Conservation (phyloP, 2,113 vertebrate genomes). For the Cichladusa arquata region DNA sequence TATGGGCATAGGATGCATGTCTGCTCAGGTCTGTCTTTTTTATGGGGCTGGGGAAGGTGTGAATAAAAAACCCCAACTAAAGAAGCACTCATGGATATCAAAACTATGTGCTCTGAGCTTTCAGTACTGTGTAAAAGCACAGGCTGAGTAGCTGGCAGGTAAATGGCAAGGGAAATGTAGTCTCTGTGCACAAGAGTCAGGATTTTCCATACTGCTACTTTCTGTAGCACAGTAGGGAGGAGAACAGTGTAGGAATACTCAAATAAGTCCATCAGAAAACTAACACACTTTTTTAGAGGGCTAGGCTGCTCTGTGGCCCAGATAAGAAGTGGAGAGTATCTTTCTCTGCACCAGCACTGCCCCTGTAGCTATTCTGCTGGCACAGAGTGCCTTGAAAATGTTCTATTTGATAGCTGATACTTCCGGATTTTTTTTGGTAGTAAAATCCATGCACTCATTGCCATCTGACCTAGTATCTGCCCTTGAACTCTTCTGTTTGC, state of each 20-base stretch:
- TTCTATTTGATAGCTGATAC: background rate
- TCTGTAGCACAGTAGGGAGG: background rate
- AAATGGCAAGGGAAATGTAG: background rate
- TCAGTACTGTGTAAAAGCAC: background rate
- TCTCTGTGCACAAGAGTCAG: background rate
- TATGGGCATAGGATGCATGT: background rate
- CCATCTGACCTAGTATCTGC: background rate
- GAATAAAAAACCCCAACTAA: background rate
- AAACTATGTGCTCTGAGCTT: background rate
- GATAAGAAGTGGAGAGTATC: background rate
- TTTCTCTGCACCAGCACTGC: background rate
- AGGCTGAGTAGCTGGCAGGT: background rate
- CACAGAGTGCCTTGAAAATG: background rate
- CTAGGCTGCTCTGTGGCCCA: background rate
- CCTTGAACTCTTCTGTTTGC: background rate
- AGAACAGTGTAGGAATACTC: background rate
- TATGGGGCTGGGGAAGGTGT: background rate
- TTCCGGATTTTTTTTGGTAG: background rate
- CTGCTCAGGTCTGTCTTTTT: background rate
- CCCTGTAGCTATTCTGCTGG: background rate
- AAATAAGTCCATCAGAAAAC: background rate
- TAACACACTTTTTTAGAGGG: background rate
- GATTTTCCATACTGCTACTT: background rate
- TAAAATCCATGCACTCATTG: background rate
- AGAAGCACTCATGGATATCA: background rate